Percentiles rank a stretch among this genome's conserved stretches.
These are phyloP conservation scores for Egretta garzetta DNA, from an alignment of 2,113 vertebrate species.

Conservation along the genomic window DNA sequence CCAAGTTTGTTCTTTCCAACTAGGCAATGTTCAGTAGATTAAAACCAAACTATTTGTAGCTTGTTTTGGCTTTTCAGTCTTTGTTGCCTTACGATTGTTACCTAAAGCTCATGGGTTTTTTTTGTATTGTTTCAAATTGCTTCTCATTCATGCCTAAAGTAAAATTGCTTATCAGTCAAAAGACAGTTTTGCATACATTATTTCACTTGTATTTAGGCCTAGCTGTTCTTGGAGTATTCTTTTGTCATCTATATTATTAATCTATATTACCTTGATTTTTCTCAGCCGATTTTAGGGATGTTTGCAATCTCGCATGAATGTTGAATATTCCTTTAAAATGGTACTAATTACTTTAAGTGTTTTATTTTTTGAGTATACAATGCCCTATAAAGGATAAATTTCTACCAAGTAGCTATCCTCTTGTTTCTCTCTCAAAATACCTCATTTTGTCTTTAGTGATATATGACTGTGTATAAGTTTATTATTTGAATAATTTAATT, in stretches of 20 bases:
- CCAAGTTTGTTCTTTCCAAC: background rate
- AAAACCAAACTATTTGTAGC: background rate
- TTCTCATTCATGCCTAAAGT: background rate
- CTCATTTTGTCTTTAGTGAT: background rate
- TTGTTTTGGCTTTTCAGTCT: background rate
- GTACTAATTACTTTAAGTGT: background rate
- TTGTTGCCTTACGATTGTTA: background rate
- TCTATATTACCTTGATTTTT: background rate
- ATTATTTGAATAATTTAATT: background rate
- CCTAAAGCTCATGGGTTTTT: background rate
- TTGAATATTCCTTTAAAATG: background rate
- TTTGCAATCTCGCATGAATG: background rate
- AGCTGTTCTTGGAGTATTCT: background rate
- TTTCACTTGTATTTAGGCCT: background rate
- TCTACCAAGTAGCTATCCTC: background rate
- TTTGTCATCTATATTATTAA: background rate
- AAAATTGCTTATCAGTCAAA: background rate
- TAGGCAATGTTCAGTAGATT: background rate
- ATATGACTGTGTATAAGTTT: background rate
- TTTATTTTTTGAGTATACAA: background rate
- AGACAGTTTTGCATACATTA: background rate
- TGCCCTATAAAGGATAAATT: background rate
- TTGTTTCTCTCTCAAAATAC: background rate
- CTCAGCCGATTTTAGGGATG: background rate
- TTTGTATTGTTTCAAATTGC: background rate